A percentile compares a stretch with the other conserved stretches of the same genome.
These are phyloP conservation scores for Fragum whitleyi DNA, from an alignment of 2,888 invertebrate species.

Conservation along the genomic window DNA sequence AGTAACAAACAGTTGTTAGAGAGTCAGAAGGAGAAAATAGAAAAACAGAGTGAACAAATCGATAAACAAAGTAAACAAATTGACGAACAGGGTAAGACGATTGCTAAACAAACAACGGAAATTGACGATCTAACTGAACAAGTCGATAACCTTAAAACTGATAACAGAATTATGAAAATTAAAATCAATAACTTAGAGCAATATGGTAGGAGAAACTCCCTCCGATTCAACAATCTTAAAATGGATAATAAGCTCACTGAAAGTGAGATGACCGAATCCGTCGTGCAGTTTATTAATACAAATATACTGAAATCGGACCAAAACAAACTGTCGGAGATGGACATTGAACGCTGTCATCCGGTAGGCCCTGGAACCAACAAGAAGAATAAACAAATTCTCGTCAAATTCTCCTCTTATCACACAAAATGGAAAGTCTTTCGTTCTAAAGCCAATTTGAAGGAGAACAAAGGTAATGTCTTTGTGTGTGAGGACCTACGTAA, in stretches of 20 bases:
- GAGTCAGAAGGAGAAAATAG: too few relatives aligned
- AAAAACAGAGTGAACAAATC: too few relatives aligned
- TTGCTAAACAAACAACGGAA: too few relatives aligned
- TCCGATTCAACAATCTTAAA: constrained; percentile 12
- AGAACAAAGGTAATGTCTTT: background rate
- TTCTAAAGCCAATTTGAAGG: background rate
- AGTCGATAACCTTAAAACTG: too few relatives aligned
- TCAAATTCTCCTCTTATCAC: constrained; percentile 1
- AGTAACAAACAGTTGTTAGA: too few relatives aligned
- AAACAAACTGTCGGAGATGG: background rate
- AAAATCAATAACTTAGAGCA: background rate
- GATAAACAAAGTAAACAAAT: too few relatives aligned
- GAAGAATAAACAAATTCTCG: background rate
- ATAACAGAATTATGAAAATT: too few relatives aligned
- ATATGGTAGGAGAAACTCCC: constrained; percentile 5
- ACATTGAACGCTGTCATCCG: constrained; percentile 1
- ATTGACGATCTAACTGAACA: too few relatives aligned
- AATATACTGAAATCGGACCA: too few relatives aligned
- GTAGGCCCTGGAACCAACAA: background rate
- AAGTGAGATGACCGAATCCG: background rate
- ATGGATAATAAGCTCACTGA: background rate
- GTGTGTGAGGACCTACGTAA: background rate
- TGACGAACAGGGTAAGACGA: too few relatives aligned
- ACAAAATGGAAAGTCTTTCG: constrained; percentile 9
- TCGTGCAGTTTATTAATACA: background rate